phyloP scores from a whole-genome alignment of 2,113 vertebrate species.

The Smithornis capensis region DNA sequence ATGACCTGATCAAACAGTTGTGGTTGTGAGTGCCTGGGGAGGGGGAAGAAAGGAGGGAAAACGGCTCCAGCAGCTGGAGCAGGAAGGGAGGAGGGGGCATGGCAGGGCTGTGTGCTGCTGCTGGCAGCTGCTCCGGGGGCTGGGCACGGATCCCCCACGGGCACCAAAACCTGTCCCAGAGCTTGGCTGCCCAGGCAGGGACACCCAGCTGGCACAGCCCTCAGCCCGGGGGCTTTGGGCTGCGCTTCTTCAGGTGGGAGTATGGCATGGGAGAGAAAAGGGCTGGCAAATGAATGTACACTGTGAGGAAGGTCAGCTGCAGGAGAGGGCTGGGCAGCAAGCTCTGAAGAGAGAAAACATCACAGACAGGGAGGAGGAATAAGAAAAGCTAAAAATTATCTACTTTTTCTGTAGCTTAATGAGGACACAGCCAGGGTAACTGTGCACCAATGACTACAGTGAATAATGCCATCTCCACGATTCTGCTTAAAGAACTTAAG shows the following conservation, averaged over 20 bases:
- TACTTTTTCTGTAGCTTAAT: not conserved
- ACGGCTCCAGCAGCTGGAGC: conserved; percentile 12
- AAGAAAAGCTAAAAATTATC: not conserved
- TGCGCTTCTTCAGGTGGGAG: not conserved
- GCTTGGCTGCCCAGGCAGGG: conserved; percentile 46
- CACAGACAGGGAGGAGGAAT: not conserved
- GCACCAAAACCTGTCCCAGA: conserved; percentile 71
- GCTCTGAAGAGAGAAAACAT: not conserved
- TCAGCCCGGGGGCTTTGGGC: conserved; percentile 36
- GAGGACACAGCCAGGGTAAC: not conserved
- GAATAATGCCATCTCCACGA: not conserved
- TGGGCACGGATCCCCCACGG: not conserved
- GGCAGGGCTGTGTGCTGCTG: conserved; percentile 20
- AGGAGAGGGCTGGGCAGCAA: not conserved
- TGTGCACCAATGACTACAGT: not conserved
- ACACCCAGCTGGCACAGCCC: conserved; percentile 50
- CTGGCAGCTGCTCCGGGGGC: conserved; percentile 59
- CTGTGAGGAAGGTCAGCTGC: not conserved
- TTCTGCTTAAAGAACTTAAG: not conserved
- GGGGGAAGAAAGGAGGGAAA: conserved; percentile 26
- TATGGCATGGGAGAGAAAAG: not conserved
- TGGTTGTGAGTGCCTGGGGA: not conserved
- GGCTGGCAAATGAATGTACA: not conserved
- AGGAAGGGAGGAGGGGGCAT: not conserved
- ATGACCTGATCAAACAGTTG: conserved; percentile 54